A percentile compares a stretch with the other conserved stretches of the same genome.
Conservation (phyloP, 1,140 invertebrate genomes). For the Phymorhynchus buccinoides region DNA sequence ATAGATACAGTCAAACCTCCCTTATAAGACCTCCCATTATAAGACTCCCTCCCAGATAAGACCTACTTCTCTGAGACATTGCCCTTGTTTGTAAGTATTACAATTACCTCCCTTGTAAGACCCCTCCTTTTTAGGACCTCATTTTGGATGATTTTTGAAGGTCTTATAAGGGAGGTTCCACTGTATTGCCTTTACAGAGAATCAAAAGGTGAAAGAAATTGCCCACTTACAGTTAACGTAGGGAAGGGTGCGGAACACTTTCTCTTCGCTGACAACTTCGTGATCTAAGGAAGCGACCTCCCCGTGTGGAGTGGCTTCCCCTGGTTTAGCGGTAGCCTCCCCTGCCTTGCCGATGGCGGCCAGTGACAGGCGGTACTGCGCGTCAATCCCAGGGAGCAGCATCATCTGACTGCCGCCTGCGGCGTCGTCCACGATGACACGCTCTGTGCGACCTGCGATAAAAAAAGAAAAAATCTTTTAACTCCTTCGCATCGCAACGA, state of each 20-base stretch:
- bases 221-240: conserved; percentile 46
- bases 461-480: background rate
- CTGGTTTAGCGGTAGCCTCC: background rate
- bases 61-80: too few species aligned
- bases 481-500: too few species aligned
- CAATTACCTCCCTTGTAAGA: too few species aligned
- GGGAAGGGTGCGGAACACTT: conserved; percentile 36
- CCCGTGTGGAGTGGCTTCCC: background rate
- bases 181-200: too few species aligned
- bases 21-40: too few species aligned
- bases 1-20: too few species aligned
- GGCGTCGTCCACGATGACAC: conserved; percentile 18
- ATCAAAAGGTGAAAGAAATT: too few species aligned
- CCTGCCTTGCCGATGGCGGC: background rate
- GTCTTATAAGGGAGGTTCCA: too few species aligned
- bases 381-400: conserved; percentile 29
- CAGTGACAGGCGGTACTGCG: conserved; percentile 34
- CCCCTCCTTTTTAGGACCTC: too few species aligned
- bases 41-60: too few species aligned
- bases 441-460: conserved; percentile 18
- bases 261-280: conserved; percentile 26
- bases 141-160: too few species aligned
- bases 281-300: background rate
- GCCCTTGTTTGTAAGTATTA: too few species aligned
- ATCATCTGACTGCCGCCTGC: conserved; percentile 36